Conservation (phyloP, 2,888 invertebrate species). For the Bembecia ichneumoniformis region DNA sequence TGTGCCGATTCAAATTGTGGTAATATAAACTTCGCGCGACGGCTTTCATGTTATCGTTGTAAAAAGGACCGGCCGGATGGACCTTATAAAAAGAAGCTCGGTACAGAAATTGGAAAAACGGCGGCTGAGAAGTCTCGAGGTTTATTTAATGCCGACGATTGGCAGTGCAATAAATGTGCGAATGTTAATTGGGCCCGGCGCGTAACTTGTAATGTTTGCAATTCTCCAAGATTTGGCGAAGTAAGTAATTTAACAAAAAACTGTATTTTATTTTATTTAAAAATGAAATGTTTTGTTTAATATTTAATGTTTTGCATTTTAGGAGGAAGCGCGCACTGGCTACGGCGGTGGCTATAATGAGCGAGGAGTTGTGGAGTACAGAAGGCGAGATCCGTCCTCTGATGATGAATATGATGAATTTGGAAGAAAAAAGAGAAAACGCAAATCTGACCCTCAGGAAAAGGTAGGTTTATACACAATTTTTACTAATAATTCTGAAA, state of each 20-base stretch:
- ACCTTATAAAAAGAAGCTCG: constrained; percentile 81
- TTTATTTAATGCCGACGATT: constrained; percentile 97
- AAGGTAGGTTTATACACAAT: constrained; percentile 24
- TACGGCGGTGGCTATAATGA: constrained; percentile 96
- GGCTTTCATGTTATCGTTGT: constrained; percentile 93
- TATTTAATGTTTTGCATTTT: constrained; percentile 15
- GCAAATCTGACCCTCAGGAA: constrained; percentile 31
- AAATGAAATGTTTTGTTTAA: not conserved
- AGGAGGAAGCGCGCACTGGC: constrained; percentile 81
- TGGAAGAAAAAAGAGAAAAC: constrained; percentile 77
- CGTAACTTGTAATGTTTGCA: constrained; percentile 97
- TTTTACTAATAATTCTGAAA: not conserved
- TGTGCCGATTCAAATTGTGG: constrained; percentile 82
- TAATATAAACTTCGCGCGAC: constrained; percentile 94
- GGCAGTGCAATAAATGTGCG: constrained; percentile 99
- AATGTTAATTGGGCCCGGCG: constrained; percentile 99
- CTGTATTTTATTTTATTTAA: not conserved
- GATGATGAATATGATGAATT: constrained; percentile 98
- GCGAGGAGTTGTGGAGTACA: constrained; percentile 95
- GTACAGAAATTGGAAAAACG: constrained; percentile 97
- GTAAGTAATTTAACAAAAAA: constrained; percentile 66
- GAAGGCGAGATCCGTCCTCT: constrained; percentile 85
- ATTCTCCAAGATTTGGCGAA: constrained; percentile 97
- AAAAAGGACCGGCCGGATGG: constrained; percentile 76
- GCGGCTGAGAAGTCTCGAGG: constrained; percentile 98